Base-by-base conservation (phyloP, 2,113 vertebrate genomes). In the Elachura formosa region DNA sequence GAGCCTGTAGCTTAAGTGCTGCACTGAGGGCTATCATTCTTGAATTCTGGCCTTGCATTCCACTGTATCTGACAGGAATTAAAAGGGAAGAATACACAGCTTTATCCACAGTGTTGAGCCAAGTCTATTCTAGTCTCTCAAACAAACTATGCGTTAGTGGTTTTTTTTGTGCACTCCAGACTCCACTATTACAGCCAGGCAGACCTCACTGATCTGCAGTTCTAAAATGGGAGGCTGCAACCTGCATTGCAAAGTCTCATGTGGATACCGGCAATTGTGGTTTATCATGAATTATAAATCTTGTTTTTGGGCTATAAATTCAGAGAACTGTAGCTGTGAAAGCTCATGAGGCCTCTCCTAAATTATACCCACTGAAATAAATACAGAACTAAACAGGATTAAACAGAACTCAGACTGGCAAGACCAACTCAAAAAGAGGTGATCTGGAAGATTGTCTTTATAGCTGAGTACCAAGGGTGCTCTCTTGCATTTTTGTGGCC, bases 1-100 rank as follows among this genome's bases (percentile, higher is more conserved):
- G 62, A 84, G 63, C 17, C 33, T 72, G 23, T 82, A 84, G 63
- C 41, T 72, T 48, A 41, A 63, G 36, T 81, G 34, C 36, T 36
- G 45, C 40, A 9, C 26, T 48, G 29, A 13, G 19, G 43, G 23
- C 4, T 29, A 61, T 79, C 0, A 0, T 22, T 56, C 31, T 45
- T 78, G 69, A 76, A 51, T 84, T 87, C 48, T 84, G 62, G 18
- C 34, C 34, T 85, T 82, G 33, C 12, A 3, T 87, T 74, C 36
- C 8, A 14, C 59, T 75, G 51, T n/a, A 54, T 46, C 28, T 88
- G 38, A 31, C 63, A 88, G 46, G 68, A 94, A 34, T 74, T 73
- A 51, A 61, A 84, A 86, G 71, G 49, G 29, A 88, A 40, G 31
- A 88, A 43, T 34, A 23, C 16, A 48, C 14, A 87, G 8, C 9